Evolutionary conservation across 2,113 vertebrate genomes (phyloP).

Genomic region (Bungarus multicinctus): DNA sequence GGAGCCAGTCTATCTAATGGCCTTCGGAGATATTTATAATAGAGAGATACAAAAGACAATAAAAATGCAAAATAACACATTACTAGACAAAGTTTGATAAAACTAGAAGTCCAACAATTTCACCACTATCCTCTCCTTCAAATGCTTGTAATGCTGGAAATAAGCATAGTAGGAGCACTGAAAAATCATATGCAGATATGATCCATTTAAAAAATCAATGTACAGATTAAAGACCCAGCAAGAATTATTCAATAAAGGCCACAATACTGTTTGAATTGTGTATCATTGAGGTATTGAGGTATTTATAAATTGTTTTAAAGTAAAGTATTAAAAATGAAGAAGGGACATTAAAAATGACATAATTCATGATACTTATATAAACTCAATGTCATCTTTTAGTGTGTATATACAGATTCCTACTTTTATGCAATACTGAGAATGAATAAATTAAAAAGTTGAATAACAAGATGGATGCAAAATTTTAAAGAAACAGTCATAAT

Average conservation of each 20-base stretch:
- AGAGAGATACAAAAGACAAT: no score
- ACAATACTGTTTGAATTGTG: background rate
- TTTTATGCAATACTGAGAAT: background rate
- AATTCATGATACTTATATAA: background rate
- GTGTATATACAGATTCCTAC: background rate
- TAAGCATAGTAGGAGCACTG: no score
- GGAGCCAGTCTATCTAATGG: no score
- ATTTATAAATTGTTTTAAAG: background rate
- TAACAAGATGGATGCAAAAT: background rate
- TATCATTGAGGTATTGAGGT: background rate
- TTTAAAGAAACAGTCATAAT: no score
- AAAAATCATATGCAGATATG: no score
- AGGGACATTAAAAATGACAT: background rate
- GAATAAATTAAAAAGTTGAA: background rate
- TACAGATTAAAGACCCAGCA: background rate
- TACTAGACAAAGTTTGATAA: no score
- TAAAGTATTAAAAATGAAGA: background rate
- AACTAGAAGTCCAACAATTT: no score
- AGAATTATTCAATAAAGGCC: background rate
- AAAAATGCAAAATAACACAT: no score
- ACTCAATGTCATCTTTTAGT: background rate
- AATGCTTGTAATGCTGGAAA: no score
- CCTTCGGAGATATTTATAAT: no score
- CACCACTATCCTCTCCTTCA: no score
- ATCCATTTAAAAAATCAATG: no score